Evolutionary conservation across 2,113 vertebrate genomes (phyloP).

Genomic region (Amblyopsis rosae): DNA sequence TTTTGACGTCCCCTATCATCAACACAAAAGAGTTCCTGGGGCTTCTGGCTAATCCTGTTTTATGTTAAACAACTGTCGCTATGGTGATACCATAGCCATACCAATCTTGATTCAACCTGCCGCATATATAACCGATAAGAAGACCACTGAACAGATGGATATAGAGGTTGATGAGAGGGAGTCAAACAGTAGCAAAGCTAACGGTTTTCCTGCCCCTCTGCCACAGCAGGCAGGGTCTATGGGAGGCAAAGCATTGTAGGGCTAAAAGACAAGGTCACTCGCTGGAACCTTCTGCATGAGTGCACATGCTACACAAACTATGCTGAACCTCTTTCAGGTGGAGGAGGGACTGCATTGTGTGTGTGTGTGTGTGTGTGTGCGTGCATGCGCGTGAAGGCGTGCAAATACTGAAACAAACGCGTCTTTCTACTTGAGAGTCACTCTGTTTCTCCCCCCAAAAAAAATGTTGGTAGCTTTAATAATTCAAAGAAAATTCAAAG

Average conservation of each 20-base stretch:
- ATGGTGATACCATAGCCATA: neutral
- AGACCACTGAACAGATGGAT: neutral
- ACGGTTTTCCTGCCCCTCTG: neutral
- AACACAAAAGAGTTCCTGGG: neutral
- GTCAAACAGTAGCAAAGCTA: conserved; percentile 5
- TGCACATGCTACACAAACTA: conserved; percentile 37
- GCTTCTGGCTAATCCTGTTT: neutral
- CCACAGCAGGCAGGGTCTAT: neutral
- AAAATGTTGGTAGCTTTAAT: conserved; percentile 29
- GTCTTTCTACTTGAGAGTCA: neutral
- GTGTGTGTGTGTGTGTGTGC: conserved; percentile 11
- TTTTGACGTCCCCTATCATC: conserved; percentile 15
- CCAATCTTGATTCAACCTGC: too few relatives aligned
- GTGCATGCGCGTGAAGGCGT: neutral
- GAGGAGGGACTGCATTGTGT: conserved; percentile 13
- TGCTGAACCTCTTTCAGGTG: conserved; percentile 33
- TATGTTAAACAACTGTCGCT: conserved; percentile 29
- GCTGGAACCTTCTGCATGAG: conserved; percentile 49
- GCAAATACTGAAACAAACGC: too few relatives aligned
- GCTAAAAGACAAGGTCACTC: conserved; percentile 22
- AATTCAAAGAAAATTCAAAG: conserved; percentile 28
- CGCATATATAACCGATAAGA: too few relatives aligned
- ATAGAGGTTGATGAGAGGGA: neutral
- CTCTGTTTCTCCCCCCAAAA: conserved; percentile 31
- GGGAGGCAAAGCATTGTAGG: neutral